Evolutionary conservation across 2,113 vertebrate genomes (phyloP).

Genomic region (Nesoenas mayeri): DNA sequence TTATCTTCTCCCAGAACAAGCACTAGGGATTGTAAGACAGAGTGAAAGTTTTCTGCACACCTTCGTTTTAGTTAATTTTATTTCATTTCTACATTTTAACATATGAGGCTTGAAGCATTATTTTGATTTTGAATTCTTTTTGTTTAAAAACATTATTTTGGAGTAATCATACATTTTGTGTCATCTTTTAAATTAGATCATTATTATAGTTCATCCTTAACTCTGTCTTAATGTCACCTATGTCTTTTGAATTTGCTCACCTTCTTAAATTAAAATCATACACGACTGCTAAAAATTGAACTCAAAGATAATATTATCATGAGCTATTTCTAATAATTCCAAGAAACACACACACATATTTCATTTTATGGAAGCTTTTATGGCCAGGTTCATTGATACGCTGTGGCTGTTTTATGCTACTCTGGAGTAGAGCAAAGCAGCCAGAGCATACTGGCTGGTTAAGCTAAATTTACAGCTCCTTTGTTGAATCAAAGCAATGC

Average conservation of each 20-base stretch:
- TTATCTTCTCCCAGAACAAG: not conserved
- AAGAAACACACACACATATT: not conserved
- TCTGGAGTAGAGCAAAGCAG: constrained; percentile 21
- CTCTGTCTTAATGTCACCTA: not conserved
- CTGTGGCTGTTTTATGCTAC: constrained; percentile 25
- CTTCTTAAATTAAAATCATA: constrained; percentile 10
- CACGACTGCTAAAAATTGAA: not conserved
- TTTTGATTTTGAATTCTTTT: not conserved
- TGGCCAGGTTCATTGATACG: constrained; percentile 4
- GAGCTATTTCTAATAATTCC: not conserved
- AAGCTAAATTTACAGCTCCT: constrained; percentile 32
- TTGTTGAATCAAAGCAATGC: constrained; percentile 29
- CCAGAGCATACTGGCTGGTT: constrained; percentile 1
- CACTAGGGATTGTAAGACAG: not conserved
- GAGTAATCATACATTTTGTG: not conserved
- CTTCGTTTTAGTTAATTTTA: not conserved
- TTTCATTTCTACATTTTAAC: not conserved
- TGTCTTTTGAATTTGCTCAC: not conserved
- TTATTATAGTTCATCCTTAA: not conserved
- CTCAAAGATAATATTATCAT: not conserved
- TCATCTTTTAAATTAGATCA: not conserved
- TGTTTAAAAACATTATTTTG: not conserved
- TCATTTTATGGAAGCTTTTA: constrained; percentile 34
- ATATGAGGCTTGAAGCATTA: not conserved
- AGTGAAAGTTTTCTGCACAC: not conserved